Conservation (phyloP, 2,888 invertebrate species). For the Ochropacha duplaris region DNA sequence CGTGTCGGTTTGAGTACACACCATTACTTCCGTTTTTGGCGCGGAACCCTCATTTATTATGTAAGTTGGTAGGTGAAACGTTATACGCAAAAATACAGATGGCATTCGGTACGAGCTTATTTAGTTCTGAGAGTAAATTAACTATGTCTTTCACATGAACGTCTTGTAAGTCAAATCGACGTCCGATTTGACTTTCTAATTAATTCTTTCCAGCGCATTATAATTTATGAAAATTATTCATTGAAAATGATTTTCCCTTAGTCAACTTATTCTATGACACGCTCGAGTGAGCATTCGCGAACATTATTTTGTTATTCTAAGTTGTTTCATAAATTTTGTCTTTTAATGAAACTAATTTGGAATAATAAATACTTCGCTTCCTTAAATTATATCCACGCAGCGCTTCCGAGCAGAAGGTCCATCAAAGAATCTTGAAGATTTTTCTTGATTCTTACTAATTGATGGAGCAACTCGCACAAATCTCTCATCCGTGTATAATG, state of each 20-base stretch:
- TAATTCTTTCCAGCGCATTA: constrained; percentile 16
- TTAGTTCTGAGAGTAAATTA: constrained; percentile 35
- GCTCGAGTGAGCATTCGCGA: constrained; percentile 7
- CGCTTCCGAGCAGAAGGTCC: constrained; percentile 14
- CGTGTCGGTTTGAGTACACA: constrained; percentile 80
- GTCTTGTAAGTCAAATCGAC: constrained; percentile 17
- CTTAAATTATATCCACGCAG: constrained; percentile 12
- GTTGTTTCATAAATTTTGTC: constrained; percentile 12
- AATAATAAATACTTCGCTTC: constrained; percentile 18
- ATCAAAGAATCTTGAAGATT: constrained; percentile 37
- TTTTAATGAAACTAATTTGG: constrained; percentile 21
- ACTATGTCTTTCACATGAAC: constrained; percentile 23
- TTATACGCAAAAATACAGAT: constrained; percentile 65
- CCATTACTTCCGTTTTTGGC: constrained; percentile 79
- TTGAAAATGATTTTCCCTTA: constrained; percentile 9
- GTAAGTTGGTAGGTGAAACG: constrained; percentile 61
- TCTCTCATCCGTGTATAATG: constrained; percentile 70
- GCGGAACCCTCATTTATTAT: constrained; percentile 77
- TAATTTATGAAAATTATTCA: constrained; percentile 20
- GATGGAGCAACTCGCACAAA: constrained; percentile 65
- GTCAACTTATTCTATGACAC: constrained; percentile 12
- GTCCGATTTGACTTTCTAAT: constrained; percentile 34
- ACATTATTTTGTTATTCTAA: constrained; percentile 12
- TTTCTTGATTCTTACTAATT: constrained; percentile 66
- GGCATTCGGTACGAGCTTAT: constrained; percentile 42